Evolutionary conservation across 2,888 invertebrate species (phyloP).

Genomic region (Pseudococcus jackbeardsleyi): DNA sequence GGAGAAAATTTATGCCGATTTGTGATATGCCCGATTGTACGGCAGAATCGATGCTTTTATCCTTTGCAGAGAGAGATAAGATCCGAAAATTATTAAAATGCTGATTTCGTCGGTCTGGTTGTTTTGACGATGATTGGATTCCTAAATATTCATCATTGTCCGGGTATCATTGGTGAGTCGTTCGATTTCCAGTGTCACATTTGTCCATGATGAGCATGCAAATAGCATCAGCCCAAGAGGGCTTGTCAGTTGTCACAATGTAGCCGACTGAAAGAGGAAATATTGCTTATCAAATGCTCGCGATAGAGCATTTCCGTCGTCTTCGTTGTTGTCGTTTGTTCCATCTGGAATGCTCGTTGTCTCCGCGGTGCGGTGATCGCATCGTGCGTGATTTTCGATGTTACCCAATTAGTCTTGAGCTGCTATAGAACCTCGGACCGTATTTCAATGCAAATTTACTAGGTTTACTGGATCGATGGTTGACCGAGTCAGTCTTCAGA

Average conservation of each 20-base stretch:
- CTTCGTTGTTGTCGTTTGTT: not conserved
- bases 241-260: not conserved
- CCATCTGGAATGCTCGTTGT: not conserved
- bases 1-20: conserved; percentile 50
- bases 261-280: not conserved
- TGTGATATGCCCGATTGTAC: not conserved
- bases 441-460: conserved; percentile 15
- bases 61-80: not conserved
- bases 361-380: not conserved
- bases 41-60: not conserved
- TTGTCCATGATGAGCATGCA: not conserved
- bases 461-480: not conserved
- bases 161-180: not conserved
- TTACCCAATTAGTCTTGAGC: conserved; percentile 7
- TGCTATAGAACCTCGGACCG: not conserved
- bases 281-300: conserved; percentile 21
- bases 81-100: conserved; percentile 12
- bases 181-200: not conserved
- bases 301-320: not conserved
- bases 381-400: conserved; percentile 33
- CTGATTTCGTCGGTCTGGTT: not conserved
- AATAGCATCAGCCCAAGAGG: not conserved
- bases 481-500: not conserved
- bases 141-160: conserved; percentile 47
- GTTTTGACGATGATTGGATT: not conserved